phyloP scores from a whole-genome alignment of 2,888 invertebrate species.

The Mechanitis mazaeus region DNA sequence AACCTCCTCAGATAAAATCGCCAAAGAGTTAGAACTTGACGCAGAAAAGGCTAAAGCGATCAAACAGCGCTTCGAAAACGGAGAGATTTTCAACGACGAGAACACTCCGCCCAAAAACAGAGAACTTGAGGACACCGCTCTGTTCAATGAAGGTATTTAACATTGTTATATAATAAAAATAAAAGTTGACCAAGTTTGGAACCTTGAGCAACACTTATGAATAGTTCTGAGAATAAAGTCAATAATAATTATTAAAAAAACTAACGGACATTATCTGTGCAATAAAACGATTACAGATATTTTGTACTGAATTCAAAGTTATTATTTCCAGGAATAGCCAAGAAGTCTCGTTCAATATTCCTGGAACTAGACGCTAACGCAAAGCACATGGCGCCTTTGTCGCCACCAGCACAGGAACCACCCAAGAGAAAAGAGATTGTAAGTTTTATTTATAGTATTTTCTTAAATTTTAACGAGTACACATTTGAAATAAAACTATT shows the following conservation, averaged over 20 bases:
- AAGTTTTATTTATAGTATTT: constrained; percentile 41
- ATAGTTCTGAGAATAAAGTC: too few species aligned
- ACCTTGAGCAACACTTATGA: too few species aligned
- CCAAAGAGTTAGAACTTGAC: constrained; percentile 73
- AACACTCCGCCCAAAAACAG: constrained; percentile 70
- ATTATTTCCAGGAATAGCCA: constrained; percentile 83
- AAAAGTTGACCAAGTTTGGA: too few species aligned
- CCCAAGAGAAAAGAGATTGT: constrained; percentile 77
- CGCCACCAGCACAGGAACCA: constrained; percentile 77
- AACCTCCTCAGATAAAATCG: constrained; percentile 74
- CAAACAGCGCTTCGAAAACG: constrained; percentile 81
- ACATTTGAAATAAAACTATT: too few species aligned
- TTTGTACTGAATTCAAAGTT: too few species aligned
- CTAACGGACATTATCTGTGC: too few species aligned
- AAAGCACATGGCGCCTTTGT: constrained; percentile 75
- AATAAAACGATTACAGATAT: too few species aligned
- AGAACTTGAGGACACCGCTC: constrained; percentile 82
- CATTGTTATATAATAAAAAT: background rate
- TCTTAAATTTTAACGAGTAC: background rate
- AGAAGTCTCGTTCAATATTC: constrained; percentile 91
- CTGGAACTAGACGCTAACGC: constrained; percentile 89
- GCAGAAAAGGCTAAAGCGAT: constrained; percentile 79
- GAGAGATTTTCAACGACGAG: constrained; percentile 82
- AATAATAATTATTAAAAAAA: too few species aligned
- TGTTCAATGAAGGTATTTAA: constrained; percentile 87